Evolutionary conservation across 2,888 invertebrate genomes (phyloP).

Genomic region (Eueremaeus valkanovi): DNA sequence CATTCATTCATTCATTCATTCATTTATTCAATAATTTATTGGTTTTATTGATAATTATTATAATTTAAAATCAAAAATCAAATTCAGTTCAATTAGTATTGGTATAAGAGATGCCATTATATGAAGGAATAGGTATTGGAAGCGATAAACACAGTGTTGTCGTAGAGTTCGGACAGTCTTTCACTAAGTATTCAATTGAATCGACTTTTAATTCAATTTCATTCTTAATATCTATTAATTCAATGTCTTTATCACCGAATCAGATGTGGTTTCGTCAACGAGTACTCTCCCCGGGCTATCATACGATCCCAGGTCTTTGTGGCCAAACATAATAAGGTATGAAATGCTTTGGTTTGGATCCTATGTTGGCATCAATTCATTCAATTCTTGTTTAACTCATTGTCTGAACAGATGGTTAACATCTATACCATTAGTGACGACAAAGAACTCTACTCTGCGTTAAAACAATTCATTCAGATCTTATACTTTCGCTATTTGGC

Average conservation of each 20-base stretch:
- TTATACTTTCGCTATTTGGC: constrained; percentile 78
- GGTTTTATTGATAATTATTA: no score
- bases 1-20: no score
- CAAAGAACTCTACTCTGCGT: constrained; percentile 69
- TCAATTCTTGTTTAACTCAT: constrained; percentile 29
- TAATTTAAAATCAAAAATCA: no score
- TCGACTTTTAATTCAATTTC: not conserved
- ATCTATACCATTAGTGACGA: constrained; percentile 49
- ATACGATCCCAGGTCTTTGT: constrained; percentile 67
- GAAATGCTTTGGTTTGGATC: not conserved
- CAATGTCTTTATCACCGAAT: constrained; percentile 45
- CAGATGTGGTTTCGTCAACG: constrained; percentile 88
- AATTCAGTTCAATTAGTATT: no score
- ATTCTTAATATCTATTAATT: no score
- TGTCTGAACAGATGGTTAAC: constrained; percentile 43
- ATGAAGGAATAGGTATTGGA: constrained; percentile 45
- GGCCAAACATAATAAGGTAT: constrained; percentile 5
- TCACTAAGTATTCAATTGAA: constrained; percentile 68
- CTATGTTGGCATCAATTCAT: not conserved
- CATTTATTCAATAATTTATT: no score
- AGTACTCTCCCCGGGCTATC: constrained; percentile 80
- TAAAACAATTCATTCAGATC: constrained; percentile 80
- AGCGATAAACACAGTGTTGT: constrained; percentile 83
- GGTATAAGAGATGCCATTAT: constrained; percentile 45
- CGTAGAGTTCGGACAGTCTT: constrained; percentile 82